These are phyloP conservation scores for Sphaerophoria rueppellii DNA, from an alignment of 2,888 invertebrate species.

Conservation along the genomic window DNA sequence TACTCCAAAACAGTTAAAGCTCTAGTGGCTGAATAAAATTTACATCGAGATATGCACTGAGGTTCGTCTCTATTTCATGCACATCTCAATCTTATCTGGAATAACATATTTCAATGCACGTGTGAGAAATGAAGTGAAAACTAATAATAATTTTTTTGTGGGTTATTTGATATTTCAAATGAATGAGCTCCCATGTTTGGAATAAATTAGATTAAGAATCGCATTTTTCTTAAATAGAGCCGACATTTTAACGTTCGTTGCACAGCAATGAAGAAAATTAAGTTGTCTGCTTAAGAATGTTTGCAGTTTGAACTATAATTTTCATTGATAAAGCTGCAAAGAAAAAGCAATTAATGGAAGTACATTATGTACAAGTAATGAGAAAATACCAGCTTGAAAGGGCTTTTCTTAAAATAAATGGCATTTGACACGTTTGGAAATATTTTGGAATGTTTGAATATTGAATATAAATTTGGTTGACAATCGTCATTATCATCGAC, in stretches of 20 bases:
- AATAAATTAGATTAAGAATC: constrained; percentile 9
- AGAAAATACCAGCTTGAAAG: too few relatives aligned
- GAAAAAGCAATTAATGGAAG: too few relatives aligned
- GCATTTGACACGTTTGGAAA: too few relatives aligned
- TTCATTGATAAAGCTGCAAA: too few relatives aligned
- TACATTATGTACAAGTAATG: too few relatives aligned
- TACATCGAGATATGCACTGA: background rate
- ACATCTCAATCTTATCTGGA: constrained; percentile 38
- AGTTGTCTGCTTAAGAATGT: too few relatives aligned
- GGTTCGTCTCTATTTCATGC: constrained; percentile 20
- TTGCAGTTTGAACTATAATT: too few relatives aligned
- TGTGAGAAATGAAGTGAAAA: constrained; percentile 35
- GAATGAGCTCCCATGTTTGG: background rate
- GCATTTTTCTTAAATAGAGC: background rate
- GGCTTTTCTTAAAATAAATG: too few relatives aligned
- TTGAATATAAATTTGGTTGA: too few relatives aligned
- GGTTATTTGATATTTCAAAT: background rate
- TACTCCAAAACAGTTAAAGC: constrained; percentile 56
- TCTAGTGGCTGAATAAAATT: constrained; percentile 2
- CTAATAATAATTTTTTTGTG: background rate
- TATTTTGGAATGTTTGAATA: too few relatives aligned
- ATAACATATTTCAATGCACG: constrained; percentile 49
- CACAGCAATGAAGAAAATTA: too few relatives aligned
- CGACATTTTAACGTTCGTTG: constrained; percentile 4
- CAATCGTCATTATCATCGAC: too few relatives aligned